Base-by-base conservation (phyloP, 2,888 invertebrate genomes). In the Parochlus steinenii region DNA sequence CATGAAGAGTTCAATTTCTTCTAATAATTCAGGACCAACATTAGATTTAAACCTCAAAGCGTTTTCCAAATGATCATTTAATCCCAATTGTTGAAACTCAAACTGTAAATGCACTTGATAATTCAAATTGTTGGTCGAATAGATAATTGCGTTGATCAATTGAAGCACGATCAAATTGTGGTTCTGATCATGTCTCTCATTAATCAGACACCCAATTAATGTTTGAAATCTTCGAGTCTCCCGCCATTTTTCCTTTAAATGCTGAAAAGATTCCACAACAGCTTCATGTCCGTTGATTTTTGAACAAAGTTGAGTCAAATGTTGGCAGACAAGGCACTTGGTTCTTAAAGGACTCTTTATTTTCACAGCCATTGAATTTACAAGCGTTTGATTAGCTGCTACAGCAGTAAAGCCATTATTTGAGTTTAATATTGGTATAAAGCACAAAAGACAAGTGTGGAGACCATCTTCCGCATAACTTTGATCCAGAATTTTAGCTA, bases 131-230 rank as follows among this genome's bases (percentile, higher is more conserved):
- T 12, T 19, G 3, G 34, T 25, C 6, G 22, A 27, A 11, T 20
- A 22, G 28, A 34, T 17, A 12, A 34, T 7, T n/a, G 20, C 8
- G 16, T 18, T 20, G 15, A 34, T 34, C 14, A 34, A 15, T 15
- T 28, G 19, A 11, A 34, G 17, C 7, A 29, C 16, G 5, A 23
- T 15, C 6, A 16, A 15, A 22, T 28, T 28, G 5, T 25, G 17
- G 18, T 11, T 33, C 19, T 26, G 26, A 5, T 25, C 18, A 10
- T 10, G 3, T 4, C 15, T 2, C 11, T 12, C 6, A 14, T 34
- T 34, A 12, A 28, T n/a, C 20, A 34, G 34, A 34, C 27, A 34
- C 12, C 22, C 28, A 27, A 34, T 34, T 34, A 34, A 20, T 20
- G 14, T n/a, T n/a, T n/a, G n/a, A n/a, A n/a, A n/a, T n/a, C 12